Evolutionary conservation across 2,888 invertebrate species (phyloP).

Genomic region (Melipona bicolor): DNA sequence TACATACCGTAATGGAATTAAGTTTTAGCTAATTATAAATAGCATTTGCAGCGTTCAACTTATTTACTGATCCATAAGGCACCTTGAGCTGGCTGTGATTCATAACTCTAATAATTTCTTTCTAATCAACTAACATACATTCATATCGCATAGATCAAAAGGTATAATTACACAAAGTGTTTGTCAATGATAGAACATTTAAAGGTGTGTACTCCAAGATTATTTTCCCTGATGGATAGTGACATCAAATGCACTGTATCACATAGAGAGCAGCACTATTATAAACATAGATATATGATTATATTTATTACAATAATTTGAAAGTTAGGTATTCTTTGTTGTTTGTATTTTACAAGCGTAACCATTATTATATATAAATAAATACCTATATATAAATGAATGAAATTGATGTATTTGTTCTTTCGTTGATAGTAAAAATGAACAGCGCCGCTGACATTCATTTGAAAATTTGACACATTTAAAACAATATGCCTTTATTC

Average conservation of each 20-base stretch:
- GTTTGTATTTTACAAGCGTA: slow-evolving; percentile 84
- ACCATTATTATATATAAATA: slow-evolving; percentile 83
- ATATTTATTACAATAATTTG: slow-evolving; percentile 84
- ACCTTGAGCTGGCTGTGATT: slow-evolving; percentile 71
- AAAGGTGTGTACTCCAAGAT: slow-evolving; percentile 73
- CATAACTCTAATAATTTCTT: slow-evolving; percentile 56
- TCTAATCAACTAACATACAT: slow-evolving; percentile 47
- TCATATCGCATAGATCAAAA: slow-evolving; percentile 54
- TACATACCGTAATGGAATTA: slow-evolving; percentile 44
- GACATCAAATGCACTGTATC: slow-evolving; percentile 81
- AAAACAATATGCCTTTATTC: slow-evolving; percentile 74
- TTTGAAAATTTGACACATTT: background rate
- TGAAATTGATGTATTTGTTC: slow-evolving; percentile 35
- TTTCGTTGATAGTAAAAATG: background rate
- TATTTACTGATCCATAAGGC: slow-evolving; percentile 57
- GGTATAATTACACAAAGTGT: slow-evolving; percentile 50
- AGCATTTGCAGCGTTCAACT: slow-evolving; percentile 52
- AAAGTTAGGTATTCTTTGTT: slow-evolving; percentile 83
- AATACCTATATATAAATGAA: slow-evolving; percentile 82
- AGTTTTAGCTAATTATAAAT: slow-evolving; percentile 45
- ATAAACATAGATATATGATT: slow-evolving; percentile 82
- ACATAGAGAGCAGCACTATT: slow-evolving; percentile 81
- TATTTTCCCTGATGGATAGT: slow-evolving; percentile 80
- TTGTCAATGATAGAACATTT: slow-evolving; percentile 55
- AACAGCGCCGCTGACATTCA: background rate